Base-by-base conservation (phyloP, 2,113 vertebrate species). In the Prunella fulvescens region DNA sequence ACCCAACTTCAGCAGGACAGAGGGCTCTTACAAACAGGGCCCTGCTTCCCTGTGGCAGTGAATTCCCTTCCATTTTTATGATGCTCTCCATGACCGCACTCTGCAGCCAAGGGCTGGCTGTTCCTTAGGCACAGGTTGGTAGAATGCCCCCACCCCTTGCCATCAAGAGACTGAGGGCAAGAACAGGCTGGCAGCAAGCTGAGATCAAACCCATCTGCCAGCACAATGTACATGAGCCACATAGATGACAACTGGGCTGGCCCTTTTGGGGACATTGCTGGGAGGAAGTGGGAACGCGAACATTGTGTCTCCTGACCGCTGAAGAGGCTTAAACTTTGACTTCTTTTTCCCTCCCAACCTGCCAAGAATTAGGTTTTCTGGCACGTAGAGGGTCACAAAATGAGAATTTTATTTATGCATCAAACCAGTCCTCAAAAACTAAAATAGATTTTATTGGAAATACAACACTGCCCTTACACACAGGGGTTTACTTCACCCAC, bases 211-310 rank as follows among this genome's bases (percentile, higher is more conserved):
- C 33, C 8, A 0, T 39, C 45, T 93, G 77, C 77, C 83, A 69
- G 61, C 42, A 19, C 64, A 61, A 33, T 6, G 33, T 47, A 50
- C 79, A 33, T 0, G 0, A 81, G 71, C 70, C 70, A 86, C 76
- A 64, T 48, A 69, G 0, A 2, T 64, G 91, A 84, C 60, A 70
- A 33, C 51, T 28, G 78, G 48, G n/a, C 60, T 67, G 77, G 48
- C 40, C 76, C 0, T 0, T 33, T 5, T 0, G 0, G 74, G 64
- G 50, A n/a, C 3, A 1, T 37, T 35, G 47, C n/a, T 2, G 2
- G 67, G 67, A 88, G 22, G 40, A 84, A 57, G 14, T 15, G 11
- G 10, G 71, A 54, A 85, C 0, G 0, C 12, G 40, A 82, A 60
- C 64, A 62, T 44, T 0, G 0, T 64, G 73, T 92, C 45, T 91